Conservation (phyloP, 2,888 invertebrate species). For the Pardosa pseudoannulata region DNA sequence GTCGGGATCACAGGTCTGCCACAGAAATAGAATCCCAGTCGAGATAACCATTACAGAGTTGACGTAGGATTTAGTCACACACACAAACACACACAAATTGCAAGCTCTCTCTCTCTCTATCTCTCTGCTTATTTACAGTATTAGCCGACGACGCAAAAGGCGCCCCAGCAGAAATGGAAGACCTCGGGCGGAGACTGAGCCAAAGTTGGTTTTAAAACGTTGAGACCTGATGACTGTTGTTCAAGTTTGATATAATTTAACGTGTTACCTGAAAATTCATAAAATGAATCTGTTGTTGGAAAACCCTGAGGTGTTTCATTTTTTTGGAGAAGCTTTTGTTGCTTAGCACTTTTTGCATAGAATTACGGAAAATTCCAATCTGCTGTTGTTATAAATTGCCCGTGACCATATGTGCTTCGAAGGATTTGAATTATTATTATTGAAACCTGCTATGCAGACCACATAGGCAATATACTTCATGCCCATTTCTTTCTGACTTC, state of each 20-base stretch:
- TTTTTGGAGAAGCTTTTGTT: slow-evolving; percentile 27
- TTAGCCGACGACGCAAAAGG: slow-evolving; percentile 47
- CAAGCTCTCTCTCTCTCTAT: too few relatives aligned
- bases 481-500: slow-evolving; percentile 30
- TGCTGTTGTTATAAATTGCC: slow-evolving; percentile 47
- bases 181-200: slow-evolving; percentile 8
- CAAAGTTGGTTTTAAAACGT: too few relatives aligned
- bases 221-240: background rate
- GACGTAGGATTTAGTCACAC: slow-evolving; percentile 45
- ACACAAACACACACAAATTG: too few relatives aligned
- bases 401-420: slow-evolving; percentile 31
- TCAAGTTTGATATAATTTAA: slow-evolving; percentile 34
- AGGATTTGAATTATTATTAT: slow-evolving; percentile 21
- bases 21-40: slow-evolving; percentile 69
- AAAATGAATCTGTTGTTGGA: background rate
- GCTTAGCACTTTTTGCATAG: slow-evolving; percentile 44
- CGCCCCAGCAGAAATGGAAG: slow-evolving; percentile 38
- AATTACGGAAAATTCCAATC: slow-evolving; percentile 16
- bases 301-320: slow-evolving; percentile 59
- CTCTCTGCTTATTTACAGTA: slow-evolving; percentile 65
- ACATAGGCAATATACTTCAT: slow-evolving; percentile 27
- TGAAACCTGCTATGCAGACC: slow-evolving; percentile 25
- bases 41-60: slow-evolving; percentile 57
- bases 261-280: background rate
- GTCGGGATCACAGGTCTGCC: slow-evolving; percentile 42